Base-by-base conservation (phyloP, 2,113 vertebrate species). In the Indicator maculatus region DNA sequence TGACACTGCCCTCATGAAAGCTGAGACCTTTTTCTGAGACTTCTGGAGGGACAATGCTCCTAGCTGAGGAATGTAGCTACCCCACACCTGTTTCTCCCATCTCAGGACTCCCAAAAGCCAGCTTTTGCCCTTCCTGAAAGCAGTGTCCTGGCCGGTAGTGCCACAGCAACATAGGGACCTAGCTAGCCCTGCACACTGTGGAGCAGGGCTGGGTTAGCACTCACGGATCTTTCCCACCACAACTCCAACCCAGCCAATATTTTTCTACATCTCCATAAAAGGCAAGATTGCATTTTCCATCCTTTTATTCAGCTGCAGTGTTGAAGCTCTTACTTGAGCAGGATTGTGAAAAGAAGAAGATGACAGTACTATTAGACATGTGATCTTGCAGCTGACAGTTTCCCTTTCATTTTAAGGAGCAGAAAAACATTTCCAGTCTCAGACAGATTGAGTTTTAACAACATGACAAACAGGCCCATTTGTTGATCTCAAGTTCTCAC, bases 381-480 rank as follows among this genome's bases (percentile, higher is more conserved):
- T 83, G 86, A 94, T 95, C 93, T 90, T 95, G 91, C 93, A 84
- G 52, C 77, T 97, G 95, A 96, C 92, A 95, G 94, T 88, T 96
- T 97, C 60, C 72, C 58, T 96, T 96, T 96, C 88, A 95, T 94
- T 86, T 88, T 77, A 81, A 77, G 90, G 93, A 94, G 26, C 44
- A 94, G 77, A 96, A 91, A 83, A 96, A 91, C 77, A 94, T 95
- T 96, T 92, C 91, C 61, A 89, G 50, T 76, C 30, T 94, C 73
- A 96, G 64, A 90, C 86, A 95, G 85, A 96, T 88, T 93, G 91
- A 96, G 88, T 93, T 96, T 90, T 96, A 96, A 91, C 86, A 86
- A 97, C 71, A 86, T 93, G 79, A 96, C 80, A 97, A 97, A 96
- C 90, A 89, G 92, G 89, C 77, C 83, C 93, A 92, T 93, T 96